Evolutionary conservation across 2,113 vertebrate genomes (phyloP), one percentile per base, ranked within the genome.

Genomic region (Eupsittula cactorum): DNA sequence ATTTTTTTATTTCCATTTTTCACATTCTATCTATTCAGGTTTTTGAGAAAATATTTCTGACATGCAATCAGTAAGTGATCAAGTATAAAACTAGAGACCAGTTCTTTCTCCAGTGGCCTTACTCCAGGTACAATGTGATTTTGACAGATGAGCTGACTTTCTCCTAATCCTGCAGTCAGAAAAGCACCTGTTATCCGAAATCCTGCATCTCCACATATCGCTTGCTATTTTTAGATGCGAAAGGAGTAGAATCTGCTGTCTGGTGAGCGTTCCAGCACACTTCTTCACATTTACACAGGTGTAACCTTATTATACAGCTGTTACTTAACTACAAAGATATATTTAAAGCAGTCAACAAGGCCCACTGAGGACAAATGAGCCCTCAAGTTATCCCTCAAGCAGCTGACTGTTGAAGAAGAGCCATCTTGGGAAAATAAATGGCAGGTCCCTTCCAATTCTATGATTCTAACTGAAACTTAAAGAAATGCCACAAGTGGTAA

Each of bases 281-380:
- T 93, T 89, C 86, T 80, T 92, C 91, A 91, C 89, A 84, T 91
- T 71, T 86, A 71, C 74, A 91, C 91, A 97, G 94, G 78, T 82
- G 83, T 79, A 96, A 95, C 91, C 89, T 97, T 92, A 87, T 82
- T 91, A 68, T 63, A 68, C 83, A 95, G 95, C 84, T 92, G 86
- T 28, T 73, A 50, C 57, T 89, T 65, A 82, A 35, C 47, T 59
- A 74, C 53, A 62, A 62, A 88, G 86, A 79, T 50, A 9, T 7
- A 83, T 21, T 84, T 92, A 65, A 75, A 92, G 76, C 2, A 1
- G 44, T 28, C 68, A 90, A 21, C 28, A 49, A 57, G 46, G 64
- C 65, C 64, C 86, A 71, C 53, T 71, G 77, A 87, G 86, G 67
- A 91, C 88, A 92, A 86, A 80, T 8, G 9, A 90, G 53, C 59